Conservation (phyloP, 2,113 vertebrate genomes). For the Cololabis saira region DNA sequence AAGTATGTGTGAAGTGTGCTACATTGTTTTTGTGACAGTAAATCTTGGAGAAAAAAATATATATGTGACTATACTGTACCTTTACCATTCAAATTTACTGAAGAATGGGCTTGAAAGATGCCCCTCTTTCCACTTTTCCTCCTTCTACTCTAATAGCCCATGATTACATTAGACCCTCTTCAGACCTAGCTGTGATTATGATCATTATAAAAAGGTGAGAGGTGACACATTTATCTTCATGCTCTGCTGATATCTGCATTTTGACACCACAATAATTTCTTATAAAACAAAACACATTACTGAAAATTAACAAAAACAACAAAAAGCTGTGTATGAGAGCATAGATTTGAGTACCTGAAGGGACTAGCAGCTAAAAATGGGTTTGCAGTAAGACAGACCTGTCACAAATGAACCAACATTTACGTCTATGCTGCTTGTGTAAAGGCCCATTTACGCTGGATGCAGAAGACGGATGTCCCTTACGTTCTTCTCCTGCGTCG, state of each 20-base stretch:
- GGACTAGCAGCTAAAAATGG: too few species aligned
- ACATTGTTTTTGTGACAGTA: too few species aligned
- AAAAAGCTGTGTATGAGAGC: too few species aligned
- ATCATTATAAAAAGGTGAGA: constrained; percentile 39
- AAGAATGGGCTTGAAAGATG: not conserved
- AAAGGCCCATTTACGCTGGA: too few species aligned
- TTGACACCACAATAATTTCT: not conserved
- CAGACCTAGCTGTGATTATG: constrained; percentile 32
- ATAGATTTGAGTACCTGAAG: not conserved
- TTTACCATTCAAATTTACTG: not conserved
- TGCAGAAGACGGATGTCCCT: too few species aligned
- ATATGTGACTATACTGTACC: too few species aligned
- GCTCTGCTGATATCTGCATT: not conserved
- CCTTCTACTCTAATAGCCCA: constrained; percentile 42
- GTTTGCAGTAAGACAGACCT: too few species aligned
- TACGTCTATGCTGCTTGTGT: too few species aligned
- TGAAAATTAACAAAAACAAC: too few species aligned
- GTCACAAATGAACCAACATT: too few species aligned
- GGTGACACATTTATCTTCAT: constrained; percentile 31
- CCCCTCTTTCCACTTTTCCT: not conserved
- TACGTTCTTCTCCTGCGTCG: too few species aligned
- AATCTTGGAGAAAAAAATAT: too few species aligned
- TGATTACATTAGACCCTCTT: constrained; percentile 27
- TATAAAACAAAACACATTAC: not conserved
- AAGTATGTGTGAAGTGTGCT: not conserved